Conservation (phyloP, 2,888 invertebrate genomes). For the Eupithecia tripunctaria region DNA sequence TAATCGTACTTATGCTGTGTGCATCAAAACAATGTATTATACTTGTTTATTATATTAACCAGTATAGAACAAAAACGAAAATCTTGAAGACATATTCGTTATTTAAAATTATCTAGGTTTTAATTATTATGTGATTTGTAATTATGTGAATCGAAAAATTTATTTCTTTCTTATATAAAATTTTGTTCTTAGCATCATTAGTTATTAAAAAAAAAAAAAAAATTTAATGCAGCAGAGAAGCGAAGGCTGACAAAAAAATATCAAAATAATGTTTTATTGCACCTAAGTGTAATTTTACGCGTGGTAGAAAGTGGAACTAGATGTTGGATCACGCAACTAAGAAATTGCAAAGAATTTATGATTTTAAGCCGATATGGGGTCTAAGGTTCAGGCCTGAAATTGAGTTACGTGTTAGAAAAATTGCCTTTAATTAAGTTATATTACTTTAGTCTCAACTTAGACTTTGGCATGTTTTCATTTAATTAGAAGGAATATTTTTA, state of each 20-base stretch:
- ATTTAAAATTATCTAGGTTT: too few relatives aligned
- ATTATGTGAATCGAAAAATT: neutral
- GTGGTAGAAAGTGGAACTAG: conserved; percentile 83
- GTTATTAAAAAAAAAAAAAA: too few relatives aligned
- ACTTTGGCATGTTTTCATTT: neutral
- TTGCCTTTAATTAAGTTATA: neutral
- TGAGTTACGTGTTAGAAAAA: conserved; percentile 16
- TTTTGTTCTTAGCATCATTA: neutral
- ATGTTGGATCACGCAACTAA: conserved; percentile 78
- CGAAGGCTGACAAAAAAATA: too few relatives aligned
- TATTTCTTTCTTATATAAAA: neutral
- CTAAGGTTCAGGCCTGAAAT: conserved; percentile 35
- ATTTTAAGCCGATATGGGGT: conserved; percentile 73
- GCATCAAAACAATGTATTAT: neutral
- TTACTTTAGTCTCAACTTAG: too few relatives aligned
- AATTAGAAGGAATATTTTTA: too few relatives aligned
- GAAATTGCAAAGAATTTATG: conserved; percentile 84
- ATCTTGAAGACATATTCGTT: too few relatives aligned
- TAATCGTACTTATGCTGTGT: too few relatives aligned
- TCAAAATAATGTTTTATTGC: conserved; percentile 1
- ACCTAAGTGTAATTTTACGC: conserved; percentile 74
- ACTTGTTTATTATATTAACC: too few relatives aligned
- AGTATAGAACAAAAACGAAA: too few relatives aligned
- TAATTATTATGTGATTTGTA: neutral
- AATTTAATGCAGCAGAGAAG: too few relatives aligned